Evolutionary conservation across 2,797 vertebrate species (phyloP).

Genomic region (Danio tinwini): DNA sequence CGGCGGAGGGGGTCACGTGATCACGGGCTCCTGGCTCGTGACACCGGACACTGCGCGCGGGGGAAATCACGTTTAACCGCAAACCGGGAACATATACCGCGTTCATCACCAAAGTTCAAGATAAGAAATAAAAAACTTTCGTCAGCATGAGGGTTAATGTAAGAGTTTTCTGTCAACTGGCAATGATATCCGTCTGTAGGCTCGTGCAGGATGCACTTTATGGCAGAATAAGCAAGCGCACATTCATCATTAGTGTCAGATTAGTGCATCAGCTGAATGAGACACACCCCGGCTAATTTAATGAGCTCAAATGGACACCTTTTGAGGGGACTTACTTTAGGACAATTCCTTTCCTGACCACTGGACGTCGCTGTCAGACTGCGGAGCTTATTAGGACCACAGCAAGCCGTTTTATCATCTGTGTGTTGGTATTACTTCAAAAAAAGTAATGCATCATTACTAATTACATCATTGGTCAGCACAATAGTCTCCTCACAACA

Average conservation of each 20-base stretch:
- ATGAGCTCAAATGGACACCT: background rate
- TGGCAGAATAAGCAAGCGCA: no score
- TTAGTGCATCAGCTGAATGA: background rate
- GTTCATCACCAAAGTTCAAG: background rate
- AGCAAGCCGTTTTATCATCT: no score
- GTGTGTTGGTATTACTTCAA: no score
- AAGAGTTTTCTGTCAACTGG: background rate
- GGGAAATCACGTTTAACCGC: no score
- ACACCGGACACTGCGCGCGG: background rate
- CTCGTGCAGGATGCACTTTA: no score
- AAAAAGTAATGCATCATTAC: no score
- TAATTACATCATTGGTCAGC: no score
- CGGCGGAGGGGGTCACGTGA: conserved; percentile 35
- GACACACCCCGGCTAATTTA: background rate
- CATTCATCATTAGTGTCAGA: background rate
- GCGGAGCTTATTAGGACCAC: no score
- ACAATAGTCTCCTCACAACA: no score
- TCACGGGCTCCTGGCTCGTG: background rate
- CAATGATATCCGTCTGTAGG: no score
- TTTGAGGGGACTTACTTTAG: background rate
- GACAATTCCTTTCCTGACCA: background rate
- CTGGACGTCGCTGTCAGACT: background rate
- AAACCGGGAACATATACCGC: no score
- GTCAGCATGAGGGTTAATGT: no score
- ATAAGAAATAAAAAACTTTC: background rate